Conservation (phyloP, 2,113 vertebrate genomes). For the Felis chaus region DNA sequence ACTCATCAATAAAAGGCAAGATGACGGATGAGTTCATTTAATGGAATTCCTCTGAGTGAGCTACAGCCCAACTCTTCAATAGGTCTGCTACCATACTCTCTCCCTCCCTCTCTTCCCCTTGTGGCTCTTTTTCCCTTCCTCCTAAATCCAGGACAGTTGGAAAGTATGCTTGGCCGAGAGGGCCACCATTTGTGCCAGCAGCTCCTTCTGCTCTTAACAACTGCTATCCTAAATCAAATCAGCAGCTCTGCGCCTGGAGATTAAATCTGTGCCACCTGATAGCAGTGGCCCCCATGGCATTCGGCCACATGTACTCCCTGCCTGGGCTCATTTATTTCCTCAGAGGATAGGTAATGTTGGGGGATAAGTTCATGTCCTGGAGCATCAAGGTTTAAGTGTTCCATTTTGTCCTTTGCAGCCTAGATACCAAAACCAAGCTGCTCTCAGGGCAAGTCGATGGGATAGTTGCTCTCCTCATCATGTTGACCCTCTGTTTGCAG, state of each 20-base stretch:
- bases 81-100: constrained; percentile 68
- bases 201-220: constrained; percentile 87
- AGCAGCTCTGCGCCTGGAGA: constrained; percentile 67
- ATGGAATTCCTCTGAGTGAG: constrained; percentile 88
- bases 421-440: background rate
- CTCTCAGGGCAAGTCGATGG: background rate
- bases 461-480: background rate
- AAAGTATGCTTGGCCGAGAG: constrained; percentile 78
- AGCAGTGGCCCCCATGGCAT: background rate
- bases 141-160: constrained; percentile 84
- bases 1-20: constrained; percentile 92
- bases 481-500: accelerated
- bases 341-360: background rate
- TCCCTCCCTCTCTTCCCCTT: constrained; percentile 51
- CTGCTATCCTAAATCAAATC: constrained; percentile 86
- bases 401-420: background rate
- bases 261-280: constrained; percentile 66
- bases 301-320: background rate
- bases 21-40: constrained; percentile 93
- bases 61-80: constrained; percentile 81
- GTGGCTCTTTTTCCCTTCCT: constrained; percentile 42
- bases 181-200: constrained; percentile 75
- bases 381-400: constrained; percentile 18
- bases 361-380: background rate
- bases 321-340: background rate